These are phyloP conservation scores for Ctenoplectra terminalis DNA, from an alignment of 1,140 invertebrate genomes.

Conservation along the genomic window DNA sequence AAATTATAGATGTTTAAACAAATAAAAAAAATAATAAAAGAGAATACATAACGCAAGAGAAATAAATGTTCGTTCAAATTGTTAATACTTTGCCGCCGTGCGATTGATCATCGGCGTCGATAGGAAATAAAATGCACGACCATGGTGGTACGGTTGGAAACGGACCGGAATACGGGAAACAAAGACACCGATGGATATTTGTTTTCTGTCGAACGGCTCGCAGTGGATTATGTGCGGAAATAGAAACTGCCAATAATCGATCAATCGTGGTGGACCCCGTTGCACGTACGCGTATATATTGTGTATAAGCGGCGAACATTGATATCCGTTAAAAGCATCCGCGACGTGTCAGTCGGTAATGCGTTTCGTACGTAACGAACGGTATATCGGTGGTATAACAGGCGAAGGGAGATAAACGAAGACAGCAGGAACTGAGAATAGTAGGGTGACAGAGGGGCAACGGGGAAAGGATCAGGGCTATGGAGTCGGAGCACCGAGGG, in stretches of 20 bases:
- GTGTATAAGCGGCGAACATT: not conserved
- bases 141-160: not conserved
- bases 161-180: not conserved
- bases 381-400: not conserved
- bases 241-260: conserved; percentile 47
- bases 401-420: not conserved
- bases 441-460: not conserved
- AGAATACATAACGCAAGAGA: too few species aligned
- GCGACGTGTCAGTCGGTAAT: conserved; percentile 54
- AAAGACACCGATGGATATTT: conserved; percentile 8
- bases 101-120: not conserved
- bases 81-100: too few species aligned
- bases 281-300: not conserved
- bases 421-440: not conserved
- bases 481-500: too few species aligned
- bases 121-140: conserved; percentile 1
- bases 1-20: too few species aligned
- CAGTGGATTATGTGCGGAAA: conserved; percentile 25
- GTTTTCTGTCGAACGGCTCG: conserved; percentile 9
- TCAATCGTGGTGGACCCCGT: conserved; percentile 25
- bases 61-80: too few species aligned
- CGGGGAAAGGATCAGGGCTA: too few species aligned
- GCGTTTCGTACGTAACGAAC: conserved; percentile 51
- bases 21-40: too few species aligned
- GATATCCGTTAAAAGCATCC: conserved; percentile 58